Evolutionary conservation across 2,888 invertebrate genomes (phyloP).

Genomic region (Folsomia manolachei): DNA sequence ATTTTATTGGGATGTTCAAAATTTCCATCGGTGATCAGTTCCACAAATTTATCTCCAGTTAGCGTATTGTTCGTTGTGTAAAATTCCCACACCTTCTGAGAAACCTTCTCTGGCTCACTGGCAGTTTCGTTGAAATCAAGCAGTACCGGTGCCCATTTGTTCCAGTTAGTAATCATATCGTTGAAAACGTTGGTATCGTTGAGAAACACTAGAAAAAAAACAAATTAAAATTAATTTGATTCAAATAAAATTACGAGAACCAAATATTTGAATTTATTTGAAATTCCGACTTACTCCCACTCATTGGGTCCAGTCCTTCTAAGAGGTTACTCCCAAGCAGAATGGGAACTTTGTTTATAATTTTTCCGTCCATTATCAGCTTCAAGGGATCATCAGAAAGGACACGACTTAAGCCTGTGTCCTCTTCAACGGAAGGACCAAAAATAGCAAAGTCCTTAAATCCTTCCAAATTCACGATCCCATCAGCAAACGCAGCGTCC

Average conservation of each 20-base stretch:
- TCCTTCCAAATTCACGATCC: background rate
- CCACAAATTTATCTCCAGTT: background rate
- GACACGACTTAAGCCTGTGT: background rate
- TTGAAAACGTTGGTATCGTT: constrained; percentile 24
- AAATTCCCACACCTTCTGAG: constrained; percentile 29
- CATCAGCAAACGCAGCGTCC: background rate
- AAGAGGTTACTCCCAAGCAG: background rate
- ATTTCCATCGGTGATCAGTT: constrained; percentile 33
- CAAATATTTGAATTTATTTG: too few species aligned
- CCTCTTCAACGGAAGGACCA: constrained; percentile 38
- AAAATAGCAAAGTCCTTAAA: constrained; percentile 24
- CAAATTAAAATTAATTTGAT: background rate
- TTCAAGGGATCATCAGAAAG: background rate
- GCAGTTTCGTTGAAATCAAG: constrained; percentile 32
- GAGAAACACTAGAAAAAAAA: constrained; percentile 13
- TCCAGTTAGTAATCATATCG: constrained; percentile 33
- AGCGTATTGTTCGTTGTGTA: constrained; percentile 25
- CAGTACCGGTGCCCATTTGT: constrained; percentile 20
- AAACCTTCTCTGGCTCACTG: constrained; percentile 26
- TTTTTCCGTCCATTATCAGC: background rate
- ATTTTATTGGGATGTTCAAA: constrained; percentile 17
- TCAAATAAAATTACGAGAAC: background rate
- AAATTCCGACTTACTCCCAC: background rate
- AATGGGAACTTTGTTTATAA: background rate
- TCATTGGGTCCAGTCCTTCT: background rate